phyloP scores from a whole-genome alignment of 2,113 vertebrate species.

The Zapornia atra region DNA sequence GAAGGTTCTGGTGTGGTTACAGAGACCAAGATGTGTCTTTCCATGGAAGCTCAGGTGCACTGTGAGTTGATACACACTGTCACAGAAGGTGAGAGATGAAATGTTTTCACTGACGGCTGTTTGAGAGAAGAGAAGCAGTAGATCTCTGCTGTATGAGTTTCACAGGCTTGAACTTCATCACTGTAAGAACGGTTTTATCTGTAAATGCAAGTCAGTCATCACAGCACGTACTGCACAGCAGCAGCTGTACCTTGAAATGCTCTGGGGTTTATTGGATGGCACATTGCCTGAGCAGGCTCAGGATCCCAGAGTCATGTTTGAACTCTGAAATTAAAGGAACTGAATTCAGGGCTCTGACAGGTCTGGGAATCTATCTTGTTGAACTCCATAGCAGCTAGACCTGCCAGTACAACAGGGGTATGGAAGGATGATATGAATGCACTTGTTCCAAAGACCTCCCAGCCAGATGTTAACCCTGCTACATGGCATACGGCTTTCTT shows the following conservation, averaged over 20 bases:
- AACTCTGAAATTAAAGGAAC: background rate
- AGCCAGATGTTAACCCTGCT: slow-evolving; percentile 23
- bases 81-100: background rate
- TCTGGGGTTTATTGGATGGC: background rate
- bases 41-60: background rate
- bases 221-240: background rate
- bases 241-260: background rate
- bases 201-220: background rate
- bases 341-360: background rate
- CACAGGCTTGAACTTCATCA: background rate
- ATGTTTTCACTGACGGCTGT: background rate
- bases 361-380: background rate
- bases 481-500: background rate
- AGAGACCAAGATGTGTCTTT: background rate
- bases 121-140: background rate
- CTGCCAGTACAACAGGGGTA: background rate
- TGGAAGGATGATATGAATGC: background rate
- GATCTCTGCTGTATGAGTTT: background rate
- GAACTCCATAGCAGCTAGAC: background rate
- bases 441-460: slow-evolving; percentile 16
- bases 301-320: background rate
- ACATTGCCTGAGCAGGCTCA: background rate
- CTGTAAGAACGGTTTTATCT: background rate
- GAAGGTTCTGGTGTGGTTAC: background rate
- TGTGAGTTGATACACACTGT: background rate